A percentile compares a stretch with the other conserved stretches of the same genome.
These are phyloP conservation scores for Pseudorectes ferrugineus DNA, from an alignment of 2,113 vertebrate genomes.

Conservation along the genomic window DNA sequence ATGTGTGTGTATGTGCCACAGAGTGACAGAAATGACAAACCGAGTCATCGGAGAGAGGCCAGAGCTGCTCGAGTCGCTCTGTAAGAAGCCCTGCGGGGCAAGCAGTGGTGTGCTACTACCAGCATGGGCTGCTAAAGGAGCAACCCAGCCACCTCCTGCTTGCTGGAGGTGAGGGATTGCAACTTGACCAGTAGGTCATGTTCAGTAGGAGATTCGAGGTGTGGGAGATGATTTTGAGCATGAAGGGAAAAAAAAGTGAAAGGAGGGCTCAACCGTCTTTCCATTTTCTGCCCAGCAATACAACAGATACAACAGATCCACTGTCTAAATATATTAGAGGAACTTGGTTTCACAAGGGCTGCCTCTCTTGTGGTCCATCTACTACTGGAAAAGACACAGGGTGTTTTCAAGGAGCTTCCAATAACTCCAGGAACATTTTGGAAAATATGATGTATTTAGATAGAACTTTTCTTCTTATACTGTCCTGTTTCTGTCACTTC, in stretches of 20 bases:
- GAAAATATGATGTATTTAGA: neutral
- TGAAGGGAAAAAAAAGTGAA: neutral
- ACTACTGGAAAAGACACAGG: neutral
- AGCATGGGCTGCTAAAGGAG: conserved; percentile 1
- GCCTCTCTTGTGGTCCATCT: neutral
- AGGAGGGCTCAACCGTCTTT: neutral
- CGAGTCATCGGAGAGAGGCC: neutral
- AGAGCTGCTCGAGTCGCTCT: neutral
- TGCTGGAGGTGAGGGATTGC: neutral
- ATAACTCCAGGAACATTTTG: neutral
- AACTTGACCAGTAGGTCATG: neutral
- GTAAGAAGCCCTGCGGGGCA: fast-evolving
- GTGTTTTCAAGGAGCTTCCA: neutral
- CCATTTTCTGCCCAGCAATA: neutral
- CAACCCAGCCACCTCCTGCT: neutral
- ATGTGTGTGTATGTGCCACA: neutral
- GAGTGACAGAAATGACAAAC: conserved; percentile 37
- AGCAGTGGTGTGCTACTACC: neutral
- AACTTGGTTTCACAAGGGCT: neutral
- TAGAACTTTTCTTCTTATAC: neutral
- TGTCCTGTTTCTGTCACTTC: neutral
- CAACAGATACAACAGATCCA: neutral
- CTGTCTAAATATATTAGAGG: neutral
- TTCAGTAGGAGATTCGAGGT: neutral
- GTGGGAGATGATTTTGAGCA: neutral